Evolutionary conservation across 2,797 vertebrate species (phyloP).

Genomic region (Cuniculus paca): DNA sequence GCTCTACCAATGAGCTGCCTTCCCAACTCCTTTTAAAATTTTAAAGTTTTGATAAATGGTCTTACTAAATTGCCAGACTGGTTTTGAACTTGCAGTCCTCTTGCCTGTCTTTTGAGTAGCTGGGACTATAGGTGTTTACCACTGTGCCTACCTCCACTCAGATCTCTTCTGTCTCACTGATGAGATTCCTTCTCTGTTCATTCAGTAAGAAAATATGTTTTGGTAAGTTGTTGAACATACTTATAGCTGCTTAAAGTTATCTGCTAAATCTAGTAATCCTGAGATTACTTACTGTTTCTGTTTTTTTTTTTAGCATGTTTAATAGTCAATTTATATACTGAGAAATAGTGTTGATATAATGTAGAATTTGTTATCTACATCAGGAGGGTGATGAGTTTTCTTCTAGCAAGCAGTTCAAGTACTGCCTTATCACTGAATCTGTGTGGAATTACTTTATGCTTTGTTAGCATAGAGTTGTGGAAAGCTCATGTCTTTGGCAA

Average conservation of each 20-base stretch:
- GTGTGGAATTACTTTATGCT: not conserved
- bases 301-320: not conserved
- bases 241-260: not conserved
- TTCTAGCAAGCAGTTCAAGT: not conserved
- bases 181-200: not conserved
- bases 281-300: not conserved
- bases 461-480: not conserved
- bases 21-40: not conserved
- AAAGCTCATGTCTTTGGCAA: not conserved
- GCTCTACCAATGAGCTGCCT: not conserved
- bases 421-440: not conserved
- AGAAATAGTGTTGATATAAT: not conserved
- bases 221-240: not conserved
- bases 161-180: not conserved
- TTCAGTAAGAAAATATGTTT: not conserved
- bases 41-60: not conserved
- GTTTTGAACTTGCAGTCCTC: not conserved
- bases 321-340: not conserved
- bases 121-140: not conserved
- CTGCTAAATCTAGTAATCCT: not conserved
- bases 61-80: not conserved
- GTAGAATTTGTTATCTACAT: not conserved
- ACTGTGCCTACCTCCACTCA: not conserved
- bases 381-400: not conserved
- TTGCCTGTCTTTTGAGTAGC: not conserved